phyloP scores from a whole-genome alignment of 2,888 invertebrate species.

The Coronaproctus castanopsis region DNA sequence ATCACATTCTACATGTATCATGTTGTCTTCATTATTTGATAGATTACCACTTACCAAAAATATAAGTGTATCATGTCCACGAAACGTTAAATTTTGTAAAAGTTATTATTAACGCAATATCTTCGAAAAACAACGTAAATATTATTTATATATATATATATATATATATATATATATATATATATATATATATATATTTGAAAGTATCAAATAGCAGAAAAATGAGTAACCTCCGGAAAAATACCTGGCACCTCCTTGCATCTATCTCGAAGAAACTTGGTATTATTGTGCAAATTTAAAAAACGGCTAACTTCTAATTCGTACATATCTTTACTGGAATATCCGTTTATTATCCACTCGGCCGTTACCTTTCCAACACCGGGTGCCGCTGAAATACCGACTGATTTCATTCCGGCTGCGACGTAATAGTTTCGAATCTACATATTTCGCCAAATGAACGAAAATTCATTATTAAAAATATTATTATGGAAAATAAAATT shows the following conservation, averaged over 20 bases:
- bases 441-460: slow-evolving; percentile 11
- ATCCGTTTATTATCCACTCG: slow-evolving; percentile 65
- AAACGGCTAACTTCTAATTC: slow-evolving; percentile 76
- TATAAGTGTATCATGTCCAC: too few species aligned
- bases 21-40: neutral
- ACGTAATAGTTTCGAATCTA: slow-evolving; percentile 73
- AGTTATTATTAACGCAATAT: too few species aligned
- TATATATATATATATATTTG: too few species aligned
- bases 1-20: neutral
- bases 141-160: too few species aligned
- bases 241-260: slow-evolving; percentile 78
- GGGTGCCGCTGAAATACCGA: slow-evolving; percentile 85
- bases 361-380: slow-evolving; percentile 82
- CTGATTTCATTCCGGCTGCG: slow-evolving; percentile 89
- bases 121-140: too few species aligned
- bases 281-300: slow-evolving; percentile 81
- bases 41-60: neutral
- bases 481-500: neutral
- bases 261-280: slow-evolving; percentile 72
- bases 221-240: too few species aligned
- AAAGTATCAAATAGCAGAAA: too few species aligned
- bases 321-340: slow-evolving; percentile 64
- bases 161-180: too few species aligned
- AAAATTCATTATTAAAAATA: neutral
- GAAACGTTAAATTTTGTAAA: too few species aligned